Percentiles rank a stretch among this genome's conserved stretches.
Conservation (phyloP, 1,140 invertebrate species). For the Drosophila parvula region DNA sequence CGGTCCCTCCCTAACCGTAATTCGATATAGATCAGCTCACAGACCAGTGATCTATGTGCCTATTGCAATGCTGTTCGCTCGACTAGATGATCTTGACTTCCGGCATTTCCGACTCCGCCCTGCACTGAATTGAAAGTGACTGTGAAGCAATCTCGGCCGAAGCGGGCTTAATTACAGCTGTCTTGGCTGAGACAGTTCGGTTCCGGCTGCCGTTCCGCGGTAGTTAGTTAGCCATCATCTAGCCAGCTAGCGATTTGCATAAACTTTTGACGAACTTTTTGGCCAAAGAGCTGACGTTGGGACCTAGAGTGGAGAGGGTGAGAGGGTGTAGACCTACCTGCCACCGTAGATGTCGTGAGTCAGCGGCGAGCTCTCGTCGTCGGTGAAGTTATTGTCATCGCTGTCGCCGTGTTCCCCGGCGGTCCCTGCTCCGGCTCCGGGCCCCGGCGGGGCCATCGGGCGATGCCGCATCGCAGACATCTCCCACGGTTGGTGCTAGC, state of each 20-base stretch:
- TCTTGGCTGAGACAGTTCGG: slow-evolving; percentile 35
- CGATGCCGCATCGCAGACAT: slow-evolving; percentile 84
- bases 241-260: slow-evolving; percentile 52
- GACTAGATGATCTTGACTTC: slow-evolving; percentile 45
- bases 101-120: slow-evolving; percentile 52
- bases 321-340: slow-evolving; percentile 87
- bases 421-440: slow-evolving; percentile 28
- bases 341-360: slow-evolving; percentile 93
- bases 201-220: slow-evolving; percentile 46
- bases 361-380: slow-evolving; percentile 93
- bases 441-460: slow-evolving; percentile 85
- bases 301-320: background rate
- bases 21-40: slow-evolving; percentile 17
- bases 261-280: slow-evolving; percentile 26
- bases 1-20: background rate
- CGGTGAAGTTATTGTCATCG: slow-evolving; percentile 91
- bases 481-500: slow-evolving; percentile 71
- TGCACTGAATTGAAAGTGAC: slow-evolving; percentile 50
- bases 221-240: slow-evolving; percentile 23
- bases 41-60: slow-evolving; percentile 20
- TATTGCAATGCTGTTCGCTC: slow-evolving; percentile 17
- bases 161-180: slow-evolving; percentile 43
- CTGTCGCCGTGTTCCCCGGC: slow-evolving; percentile 85
- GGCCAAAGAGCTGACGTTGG: background rate
- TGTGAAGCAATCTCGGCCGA: slow-evolving; percentile 49